Evolutionary conservation across 2,113 vertebrate genomes (phyloP).

Genomic region (Mesoclemmys tuberculata): DNA sequence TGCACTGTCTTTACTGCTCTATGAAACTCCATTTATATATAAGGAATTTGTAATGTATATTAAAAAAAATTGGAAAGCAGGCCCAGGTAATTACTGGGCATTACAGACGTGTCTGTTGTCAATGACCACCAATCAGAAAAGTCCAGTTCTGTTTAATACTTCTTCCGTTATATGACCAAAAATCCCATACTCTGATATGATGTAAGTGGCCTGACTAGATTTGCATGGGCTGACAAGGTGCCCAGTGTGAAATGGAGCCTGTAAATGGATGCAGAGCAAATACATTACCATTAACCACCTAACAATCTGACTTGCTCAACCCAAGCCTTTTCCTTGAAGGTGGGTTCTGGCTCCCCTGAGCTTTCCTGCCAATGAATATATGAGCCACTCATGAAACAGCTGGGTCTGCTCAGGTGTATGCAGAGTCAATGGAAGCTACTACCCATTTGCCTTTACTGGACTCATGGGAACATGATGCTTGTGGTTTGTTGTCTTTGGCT

Average conservation of each 20-base stretch:
- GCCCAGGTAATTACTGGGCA: neutral
- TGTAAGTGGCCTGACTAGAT: neutral
- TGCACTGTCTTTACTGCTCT: neutral
- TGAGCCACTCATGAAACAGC: neutral
- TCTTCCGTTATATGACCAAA: no score
- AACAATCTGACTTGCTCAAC: neutral
- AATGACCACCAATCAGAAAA: neutral
- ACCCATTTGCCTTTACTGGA: neutral
- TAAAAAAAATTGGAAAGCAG: rapidly evolving
- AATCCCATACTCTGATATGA: rapidly evolving
- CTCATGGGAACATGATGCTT: neutral
- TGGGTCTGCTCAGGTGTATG: neutral
- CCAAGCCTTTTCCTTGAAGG: neutral
- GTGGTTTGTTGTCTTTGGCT: neutral
- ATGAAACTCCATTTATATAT: rapidly evolving
- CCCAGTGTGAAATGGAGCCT: neutral
- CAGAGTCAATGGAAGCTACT: neutral
- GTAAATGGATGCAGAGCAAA: neutral
- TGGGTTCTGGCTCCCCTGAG: neutral
- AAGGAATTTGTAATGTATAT: neutral
- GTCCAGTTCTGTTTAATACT: neutral
- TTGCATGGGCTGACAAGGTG: neutral
- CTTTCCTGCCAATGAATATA: neutral
- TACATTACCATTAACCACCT: neutral
- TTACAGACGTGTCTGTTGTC: neutral